Conservation (phyloP, 92 coral and sea anemone species). For the Bergia sp. region DNA sequence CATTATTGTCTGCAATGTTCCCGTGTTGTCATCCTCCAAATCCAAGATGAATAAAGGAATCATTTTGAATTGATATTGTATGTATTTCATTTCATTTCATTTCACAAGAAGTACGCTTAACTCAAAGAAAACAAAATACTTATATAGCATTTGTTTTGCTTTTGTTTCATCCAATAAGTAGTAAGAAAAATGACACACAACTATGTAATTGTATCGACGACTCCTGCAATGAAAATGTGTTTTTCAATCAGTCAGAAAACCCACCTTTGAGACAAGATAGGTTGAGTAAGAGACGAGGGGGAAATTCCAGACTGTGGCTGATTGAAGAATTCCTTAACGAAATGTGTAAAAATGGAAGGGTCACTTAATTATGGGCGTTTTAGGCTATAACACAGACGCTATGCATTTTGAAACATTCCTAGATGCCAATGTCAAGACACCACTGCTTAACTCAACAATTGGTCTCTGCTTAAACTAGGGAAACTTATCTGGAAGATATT, state of each 20-base stretch:
- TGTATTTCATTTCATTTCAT: too few species aligned
- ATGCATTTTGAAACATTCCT: neutral
- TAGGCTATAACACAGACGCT: neutral
- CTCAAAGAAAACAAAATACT: too few species aligned
- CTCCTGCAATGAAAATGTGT: neutral
- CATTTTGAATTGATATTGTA: too few species aligned
- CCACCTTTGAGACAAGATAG: neutral
- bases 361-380: neutral
- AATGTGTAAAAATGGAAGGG: neutral
- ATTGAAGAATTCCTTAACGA: neutral
- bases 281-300: neutral
- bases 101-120: too few species aligned
- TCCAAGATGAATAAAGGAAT: neutral
- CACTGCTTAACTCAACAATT: too few species aligned
- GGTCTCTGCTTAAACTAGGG: neutral
- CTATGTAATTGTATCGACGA: neutral
- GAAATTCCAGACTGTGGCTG: neutral
- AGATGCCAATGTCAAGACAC: too few species aligned
- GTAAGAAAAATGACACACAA: neutral
- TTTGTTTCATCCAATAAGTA: neutral
- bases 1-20: neutral
- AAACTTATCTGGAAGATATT: neutral
- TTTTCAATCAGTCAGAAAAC: neutral
- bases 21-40: neutral
- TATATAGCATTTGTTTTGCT: too few species aligned